These are phyloP conservation scores for Paralvinella palmiformis DNA, from an alignment of 1,140 invertebrate genomes.

Conservation along the genomic window DNA sequence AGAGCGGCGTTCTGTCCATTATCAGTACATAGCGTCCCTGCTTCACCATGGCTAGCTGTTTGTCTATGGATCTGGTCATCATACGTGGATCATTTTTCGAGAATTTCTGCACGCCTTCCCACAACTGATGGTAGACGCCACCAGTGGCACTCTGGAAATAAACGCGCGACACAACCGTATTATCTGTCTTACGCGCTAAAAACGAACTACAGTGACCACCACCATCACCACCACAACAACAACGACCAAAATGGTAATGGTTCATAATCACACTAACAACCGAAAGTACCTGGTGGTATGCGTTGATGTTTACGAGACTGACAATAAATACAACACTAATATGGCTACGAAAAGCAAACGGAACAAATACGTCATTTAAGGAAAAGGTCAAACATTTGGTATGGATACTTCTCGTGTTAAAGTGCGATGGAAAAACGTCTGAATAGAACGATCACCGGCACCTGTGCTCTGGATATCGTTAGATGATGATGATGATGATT, in stretches of 20 bases:
- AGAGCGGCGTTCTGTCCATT: constrained; percentile 26
- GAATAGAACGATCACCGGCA: too few relatives aligned
- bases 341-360: too few relatives aligned
- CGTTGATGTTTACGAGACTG: neutral
- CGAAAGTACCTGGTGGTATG: neutral
- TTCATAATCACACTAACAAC: neutral
- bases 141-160: constrained; percentile 14
- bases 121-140: constrained; percentile 15
- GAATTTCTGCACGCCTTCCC: constrained; percentile 24
- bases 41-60: constrained; percentile 25
- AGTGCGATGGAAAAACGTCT: too few relatives aligned
- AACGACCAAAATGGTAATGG: too few relatives aligned
- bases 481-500: too few relatives aligned
- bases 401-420: too few relatives aligned
- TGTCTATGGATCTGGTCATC: constrained; percentile 13
- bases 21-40: constrained; percentile 28
- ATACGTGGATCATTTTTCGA: constrained; percentile 21
- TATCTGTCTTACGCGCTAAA: neutral
- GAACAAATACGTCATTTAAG: too few relatives aligned
- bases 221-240: neutral
- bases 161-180: too few relatives aligned
- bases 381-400: too few relatives aligned
- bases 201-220: neutral
- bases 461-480: too few relatives aligned
- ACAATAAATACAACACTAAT: too few relatives aligned